A percentile compares a stretch with the other conserved stretches of the same genome.
Evolutionary conservation across 2,888 invertebrate species (phyloP).

Genomic region (Hirtodrosophila trivittata): DNA sequence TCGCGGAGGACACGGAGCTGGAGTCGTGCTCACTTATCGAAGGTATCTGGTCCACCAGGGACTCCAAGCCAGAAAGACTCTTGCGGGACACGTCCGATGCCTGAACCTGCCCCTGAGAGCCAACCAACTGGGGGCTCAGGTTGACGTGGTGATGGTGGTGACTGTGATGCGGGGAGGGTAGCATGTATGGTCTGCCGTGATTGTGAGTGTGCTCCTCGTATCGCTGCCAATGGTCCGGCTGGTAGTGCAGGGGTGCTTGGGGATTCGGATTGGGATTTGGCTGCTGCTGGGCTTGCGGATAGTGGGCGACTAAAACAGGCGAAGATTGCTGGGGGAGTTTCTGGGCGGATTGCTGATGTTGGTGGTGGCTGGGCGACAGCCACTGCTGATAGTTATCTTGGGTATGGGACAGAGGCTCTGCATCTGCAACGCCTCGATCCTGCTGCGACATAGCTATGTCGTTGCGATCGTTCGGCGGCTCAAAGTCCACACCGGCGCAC

Average conservation of each 20-base stretch:
- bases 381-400: conserved; percentile 64
- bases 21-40: conserved; percentile 90
- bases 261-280: too few relatives aligned
- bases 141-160: conserved; percentile 63
- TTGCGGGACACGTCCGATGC: conserved; percentile 90
- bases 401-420: conserved; percentile 29
- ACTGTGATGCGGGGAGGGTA: conserved; percentile 65
- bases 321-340: conserved; percentile 25
- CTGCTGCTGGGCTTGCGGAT: conserved; percentile 18
- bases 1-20: conserved; percentile 50
- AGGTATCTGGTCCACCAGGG: conserved; percentile 95
- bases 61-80: conserved; percentile 93
- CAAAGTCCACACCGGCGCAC: conserved; percentile 71
- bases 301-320: conserved; percentile 17
- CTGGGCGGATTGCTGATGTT: conserved; percentile 35
- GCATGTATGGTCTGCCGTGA: conserved; percentile 42
- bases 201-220: conserved; percentile 52
- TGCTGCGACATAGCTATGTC: too few relatives aligned
- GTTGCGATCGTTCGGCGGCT: conserved; percentile 52
- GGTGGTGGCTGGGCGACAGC: conserved; percentile 41
- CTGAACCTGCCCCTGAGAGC: conserved; percentile 76
- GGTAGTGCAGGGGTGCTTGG: conserved; percentile 17
- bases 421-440: too few relatives aligned
- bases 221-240: conserved; percentile 47
- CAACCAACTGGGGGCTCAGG: conserved; percentile 36